phyloP scores from a whole-genome alignment of 2,797 vertebrate species.

The Arrhamphus sclerolepis region DNA sequence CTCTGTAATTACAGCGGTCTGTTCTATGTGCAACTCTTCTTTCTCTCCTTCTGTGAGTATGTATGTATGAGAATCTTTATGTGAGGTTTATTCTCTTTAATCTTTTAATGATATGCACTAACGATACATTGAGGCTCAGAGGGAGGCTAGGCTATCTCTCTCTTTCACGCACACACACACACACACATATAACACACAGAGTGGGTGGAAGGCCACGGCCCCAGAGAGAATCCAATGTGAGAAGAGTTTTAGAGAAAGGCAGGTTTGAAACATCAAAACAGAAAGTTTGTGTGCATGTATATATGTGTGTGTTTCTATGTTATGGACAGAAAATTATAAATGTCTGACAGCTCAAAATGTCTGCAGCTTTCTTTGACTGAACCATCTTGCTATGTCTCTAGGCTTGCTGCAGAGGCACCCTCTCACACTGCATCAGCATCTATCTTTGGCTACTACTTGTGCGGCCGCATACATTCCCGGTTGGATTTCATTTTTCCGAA shows the following conservation, averaged over 20 bases:
- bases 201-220: slow-evolving; percentile 56
- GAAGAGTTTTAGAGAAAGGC: slow-evolving; percentile 67
- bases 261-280: slow-evolving; percentile 38
- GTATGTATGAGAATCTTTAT: slow-evolving; percentile 42
- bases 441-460: too few relatives aligned
- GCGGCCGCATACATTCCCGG: too few relatives aligned
- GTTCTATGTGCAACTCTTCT: slow-evolving; percentile 8
- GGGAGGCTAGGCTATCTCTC: slow-evolving; percentile 21
- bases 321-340: too few relatives aligned
- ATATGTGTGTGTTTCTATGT: too few relatives aligned
- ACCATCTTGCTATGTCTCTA: too few relatives aligned
- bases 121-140: slow-evolving; percentile 49
- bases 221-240: slow-evolving; percentile 65
- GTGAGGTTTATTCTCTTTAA: slow-evolving; percentile 72
- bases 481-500: too few relatives aligned
- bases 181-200: slow-evolving; percentile 27
- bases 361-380: too few relatives aligned
- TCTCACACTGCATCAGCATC: too few relatives aligned
- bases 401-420: too few relatives aligned
- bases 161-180: slow-evolving; percentile 24
- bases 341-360: too few relatives aligned
- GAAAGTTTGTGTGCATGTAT: slow-evolving; percentile 6
- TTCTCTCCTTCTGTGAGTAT: slow-evolving; percentile 13
- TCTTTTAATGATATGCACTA: slow-evolving; percentile 80
- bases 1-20: slow-evolving; percentile 46